Conservation (phyloP, 2,888 invertebrate species). For the Terebella lapidaria region DNA sequence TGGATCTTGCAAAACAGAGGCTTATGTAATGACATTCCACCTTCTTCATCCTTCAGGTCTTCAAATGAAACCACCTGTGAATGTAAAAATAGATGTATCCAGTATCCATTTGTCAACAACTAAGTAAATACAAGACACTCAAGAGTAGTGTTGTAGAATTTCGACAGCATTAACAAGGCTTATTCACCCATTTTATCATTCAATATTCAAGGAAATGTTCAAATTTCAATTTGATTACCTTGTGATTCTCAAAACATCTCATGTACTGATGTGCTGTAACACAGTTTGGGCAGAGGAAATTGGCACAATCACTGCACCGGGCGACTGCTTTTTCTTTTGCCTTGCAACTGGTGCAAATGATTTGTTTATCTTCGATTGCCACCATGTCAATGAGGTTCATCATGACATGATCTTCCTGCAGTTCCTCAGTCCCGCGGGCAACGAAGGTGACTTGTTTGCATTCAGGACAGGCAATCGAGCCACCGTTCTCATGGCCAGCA, state of each 20-base stretch:
- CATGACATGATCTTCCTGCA: conserved; percentile 81
- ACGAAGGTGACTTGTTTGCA: conserved; percentile 58
- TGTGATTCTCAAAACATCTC: conserved; percentile 92
- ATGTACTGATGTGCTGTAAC: conserved; percentile 93
- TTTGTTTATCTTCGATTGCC: conserved; percentile 67
- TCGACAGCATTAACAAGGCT: too few species aligned
- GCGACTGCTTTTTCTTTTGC: conserved; percentile 91
- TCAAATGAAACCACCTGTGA: conserved; percentile 74
- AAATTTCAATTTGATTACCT: conserved; percentile 40
- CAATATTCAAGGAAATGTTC: neutral
- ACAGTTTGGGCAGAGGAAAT: conserved; percentile 88
- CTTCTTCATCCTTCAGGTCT: conserved; percentile 60
- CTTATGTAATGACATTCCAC: conserved; percentile 79
- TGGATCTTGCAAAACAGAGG: conserved; percentile 81
- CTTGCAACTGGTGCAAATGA: conserved; percentile 86
- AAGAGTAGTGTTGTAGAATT: too few species aligned
- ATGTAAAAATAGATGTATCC: too few species aligned
- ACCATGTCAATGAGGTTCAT: conserved; percentile 57
- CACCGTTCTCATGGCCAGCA: neutral
- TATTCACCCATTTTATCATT: too few species aligned
- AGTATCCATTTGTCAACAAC: too few species aligned
- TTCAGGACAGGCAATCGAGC: conserved; percentile 5
- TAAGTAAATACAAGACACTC: too few species aligned
- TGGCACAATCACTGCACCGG: conserved; percentile 89
- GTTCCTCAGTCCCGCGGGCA: conserved; percentile 61